Conservation (phyloP, 2,888 invertebrate genomes). For the Caenorhabditis panamensis region DNA sequence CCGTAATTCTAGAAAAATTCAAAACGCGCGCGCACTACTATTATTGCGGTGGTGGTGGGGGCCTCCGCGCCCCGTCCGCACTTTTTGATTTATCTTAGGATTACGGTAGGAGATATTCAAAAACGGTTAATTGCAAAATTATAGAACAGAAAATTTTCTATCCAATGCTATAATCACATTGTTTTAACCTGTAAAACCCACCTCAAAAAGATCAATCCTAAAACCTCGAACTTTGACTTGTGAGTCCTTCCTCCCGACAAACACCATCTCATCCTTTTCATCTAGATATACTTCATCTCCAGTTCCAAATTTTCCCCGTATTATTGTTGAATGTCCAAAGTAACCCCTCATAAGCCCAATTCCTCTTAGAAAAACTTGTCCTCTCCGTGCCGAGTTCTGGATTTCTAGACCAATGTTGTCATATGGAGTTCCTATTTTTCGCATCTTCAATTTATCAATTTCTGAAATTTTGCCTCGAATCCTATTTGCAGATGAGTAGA, state of each 20-base stretch:
- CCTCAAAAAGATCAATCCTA: constrained; percentile 72
- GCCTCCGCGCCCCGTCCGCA: too few relatives aligned
- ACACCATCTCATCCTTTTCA: constrained; percentile 36
- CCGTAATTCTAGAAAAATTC: too few relatives aligned
- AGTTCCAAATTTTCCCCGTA: constrained; percentile 16
- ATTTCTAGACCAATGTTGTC: not conserved
- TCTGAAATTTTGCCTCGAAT: constrained; percentile 25
- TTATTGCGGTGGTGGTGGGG: too few relatives aligned
- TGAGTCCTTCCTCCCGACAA: constrained; percentile 70
- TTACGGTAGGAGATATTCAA: too few relatives aligned
- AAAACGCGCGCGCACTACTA: too few relatives aligned
- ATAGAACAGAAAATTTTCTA: too few relatives aligned
- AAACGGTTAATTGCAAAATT: too few relatives aligned
- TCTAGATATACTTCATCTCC: constrained; percentile 22
- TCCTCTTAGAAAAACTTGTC: constrained; percentile 29
- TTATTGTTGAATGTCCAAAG: constrained; percentile 14
- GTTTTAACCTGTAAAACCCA: constrained; percentile 25
- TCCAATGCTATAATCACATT: too few relatives aligned
- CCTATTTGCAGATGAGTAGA: constrained; percentile 68
- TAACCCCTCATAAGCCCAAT: constrained; percentile 58
- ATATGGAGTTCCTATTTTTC: constrained; percentile 63
- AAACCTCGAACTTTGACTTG: constrained; percentile 74
- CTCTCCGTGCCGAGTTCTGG: not conserved
- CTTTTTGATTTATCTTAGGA: too few relatives aligned
- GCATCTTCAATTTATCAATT: too few relatives aligned